Base-by-base conservation (phyloP, 2,797 vertebrate genomes). In the Pristis pectinata region DNA sequence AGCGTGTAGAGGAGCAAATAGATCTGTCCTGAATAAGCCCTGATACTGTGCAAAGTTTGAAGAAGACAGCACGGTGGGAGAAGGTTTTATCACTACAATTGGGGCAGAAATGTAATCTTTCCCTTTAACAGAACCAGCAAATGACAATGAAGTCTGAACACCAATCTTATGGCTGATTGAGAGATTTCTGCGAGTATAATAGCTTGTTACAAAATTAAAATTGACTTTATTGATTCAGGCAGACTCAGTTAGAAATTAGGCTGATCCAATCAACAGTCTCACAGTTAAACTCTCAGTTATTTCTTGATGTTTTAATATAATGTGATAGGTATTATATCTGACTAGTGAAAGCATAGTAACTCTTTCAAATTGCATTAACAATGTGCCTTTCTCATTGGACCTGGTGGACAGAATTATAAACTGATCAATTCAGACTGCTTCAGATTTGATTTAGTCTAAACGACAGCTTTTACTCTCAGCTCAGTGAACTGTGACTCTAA, bases 301-400 rank as follows among this genome's bases (percentile, higher is more conserved):
- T 64, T 41, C n/a, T 91, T 67, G n/a, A 91, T 67, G 61, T 91
- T 91, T 64, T 67, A 67, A 67, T 91, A 67, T n/a, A 91, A 67
- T 91, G 64, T 91, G 87, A 61, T 67, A 37, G 0, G 34, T 37
- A 64, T 91, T 91, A 91, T 67, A 24, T 64, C 92, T 34, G 70
- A 53, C 24, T 30, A 76, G 70, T 53, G 92, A 94, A 94, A 34
- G 70, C 72, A 34, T 6, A 76, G 70, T 19, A 94, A 76, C 41
- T 34, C 67, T 93, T 93, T 93, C 41, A 53, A 74, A 93, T 53
- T 72, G 4, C 44, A 41, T 67, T 44, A 22, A 70, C 19, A 93
- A 70, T 44, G 24, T 41, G 8, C 6, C 67, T 72, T 41, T 70
- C 8, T 93, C 34, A 30, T 37, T 74, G 37, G 92, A 74, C 1